phyloP scores from a whole-genome alignment of 2,797 vertebrate species.

The Pogoniulus pusillus region DNA sequence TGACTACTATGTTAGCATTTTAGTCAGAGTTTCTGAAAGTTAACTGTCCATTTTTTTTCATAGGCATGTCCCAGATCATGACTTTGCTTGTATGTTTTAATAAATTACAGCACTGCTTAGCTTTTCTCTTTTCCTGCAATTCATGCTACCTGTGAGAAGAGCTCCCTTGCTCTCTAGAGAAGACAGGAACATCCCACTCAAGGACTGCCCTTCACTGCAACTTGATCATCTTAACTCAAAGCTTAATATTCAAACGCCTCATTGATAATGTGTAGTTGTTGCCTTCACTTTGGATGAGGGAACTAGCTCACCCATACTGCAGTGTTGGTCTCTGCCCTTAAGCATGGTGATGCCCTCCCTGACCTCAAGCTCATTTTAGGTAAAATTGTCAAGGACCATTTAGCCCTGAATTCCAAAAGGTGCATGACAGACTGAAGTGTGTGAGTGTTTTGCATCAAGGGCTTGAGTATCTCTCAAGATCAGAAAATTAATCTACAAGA shows the following conservation, averaged over 20 bases:
- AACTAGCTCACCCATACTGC: background rate
- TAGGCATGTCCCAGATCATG: background rate
- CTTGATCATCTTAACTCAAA: background rate
- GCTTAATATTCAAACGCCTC: background rate
- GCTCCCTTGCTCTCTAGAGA: background rate
- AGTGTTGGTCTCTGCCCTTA: background rate
- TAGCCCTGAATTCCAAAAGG: background rate
- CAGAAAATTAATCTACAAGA: background rate
- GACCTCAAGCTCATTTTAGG: background rate
- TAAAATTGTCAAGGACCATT: background rate
- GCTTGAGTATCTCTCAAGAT: background rate
- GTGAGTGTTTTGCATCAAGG: background rate
- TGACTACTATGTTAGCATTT: background rate
- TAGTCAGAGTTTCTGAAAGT: background rate
- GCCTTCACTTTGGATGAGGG: background rate
- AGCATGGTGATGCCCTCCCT: background rate
- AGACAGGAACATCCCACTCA: background rate
- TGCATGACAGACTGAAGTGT: background rate
- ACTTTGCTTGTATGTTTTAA: background rate
- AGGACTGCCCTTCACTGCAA: background rate
- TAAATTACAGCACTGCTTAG: background rate
- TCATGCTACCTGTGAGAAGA: background rate
- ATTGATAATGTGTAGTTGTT: background rate
- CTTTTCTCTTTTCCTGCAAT: background rate
- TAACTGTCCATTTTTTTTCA: background rate